Evolutionary conservation across 2,113 vertebrate genomes (phyloP), one percentile per base, ranked within the genome.

Genomic region (Malurus elegans): DNA sequence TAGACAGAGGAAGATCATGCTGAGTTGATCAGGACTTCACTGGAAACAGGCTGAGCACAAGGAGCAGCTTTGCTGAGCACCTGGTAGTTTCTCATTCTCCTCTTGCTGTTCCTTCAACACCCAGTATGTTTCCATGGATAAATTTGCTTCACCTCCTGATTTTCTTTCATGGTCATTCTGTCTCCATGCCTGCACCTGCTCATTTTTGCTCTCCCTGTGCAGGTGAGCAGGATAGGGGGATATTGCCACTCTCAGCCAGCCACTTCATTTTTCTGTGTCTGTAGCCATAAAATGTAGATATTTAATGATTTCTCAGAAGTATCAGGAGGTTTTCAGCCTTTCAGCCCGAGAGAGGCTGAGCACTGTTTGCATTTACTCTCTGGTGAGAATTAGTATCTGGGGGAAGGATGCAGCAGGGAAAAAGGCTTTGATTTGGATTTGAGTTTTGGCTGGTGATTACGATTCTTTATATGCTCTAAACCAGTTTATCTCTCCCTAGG

Each of bases 401-500:
- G 92, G 92, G 67, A 56, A 83, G 88, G 75, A 91, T 45, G 15
- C 32, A 70, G 75, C 54, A 70, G 67, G 47, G 87, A 6, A 50
- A 93, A 83, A 79, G 64, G 64, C 72, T 88, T 92, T 65, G 87
- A 69, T 91, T 71, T 83, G 75, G 74, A 32, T 82, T 75, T 79
- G 79, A 86, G 69, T 92, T 93, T 88, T 93, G 82, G 51, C 53
- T 78, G 82, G 45, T 79, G 78, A 69, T 94, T 87, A 75, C 7
- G 50, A 88, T 86, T 88, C 79, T 93, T 95, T 84, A 76, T 92
- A 60, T 42, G 82, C 82, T 79, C 61, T 90, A 90, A 96, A 93
- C 56, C 69, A 87, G 90, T 92, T 94, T 93, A 86, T 93, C 92
- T 88, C 7, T 96, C 88, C 94, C 95, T 83, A 83, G 93, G 94